Base-by-base conservation (phyloP, 2,113 vertebrate species). In the Carassius gibelio region DNA sequence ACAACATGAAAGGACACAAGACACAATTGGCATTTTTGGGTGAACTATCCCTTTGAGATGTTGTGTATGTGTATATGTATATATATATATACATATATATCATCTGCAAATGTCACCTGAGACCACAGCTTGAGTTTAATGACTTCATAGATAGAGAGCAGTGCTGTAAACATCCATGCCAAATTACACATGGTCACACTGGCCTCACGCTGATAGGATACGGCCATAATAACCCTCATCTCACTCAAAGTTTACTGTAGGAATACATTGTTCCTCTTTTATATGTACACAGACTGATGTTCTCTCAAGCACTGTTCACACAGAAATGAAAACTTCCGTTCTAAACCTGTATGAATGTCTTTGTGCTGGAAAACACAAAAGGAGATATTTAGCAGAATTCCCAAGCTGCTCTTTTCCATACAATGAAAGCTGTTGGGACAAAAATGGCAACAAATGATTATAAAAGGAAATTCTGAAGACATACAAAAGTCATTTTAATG, bases 171-270 rank as follows among this genome's bases (percentile, higher is more conserved):
- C 78, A 48, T 42, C 34, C 34, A 61, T 80, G n/a, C 2, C 8
- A 48, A 64, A 80, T 17, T 9, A 64, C 59, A 19, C n/a, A 11
- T 64, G 3, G 5, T 48, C 36, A 80, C 38, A 79, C 30, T 62
- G 76, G 62, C 2, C 55, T 79, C 6, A 62, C 8, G 3, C 36
- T 62, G 21, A 79, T 79, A 62, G 19, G 10, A 75, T 30, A 77
- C 38, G 30, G 2, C 45, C 34, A 50, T 42, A 61, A 66, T 48
- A 57, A 30, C 42, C 15, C 78, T 90, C 86, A 91, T 92, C 90
- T 87, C 86, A 42, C 72, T 80, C 66, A 38, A 45, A 52, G 78
- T 88, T 89, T 90, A 80, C n/a, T 38, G 19, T 48, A 21, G 62
- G 36, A 55, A 2, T 75, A 82, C 14, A n/a, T 9, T 17, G 19